phyloP scores from a whole-genome alignment of 2,888 invertebrate genomes.

The Caenorhabditis auriculariae region DNA sequence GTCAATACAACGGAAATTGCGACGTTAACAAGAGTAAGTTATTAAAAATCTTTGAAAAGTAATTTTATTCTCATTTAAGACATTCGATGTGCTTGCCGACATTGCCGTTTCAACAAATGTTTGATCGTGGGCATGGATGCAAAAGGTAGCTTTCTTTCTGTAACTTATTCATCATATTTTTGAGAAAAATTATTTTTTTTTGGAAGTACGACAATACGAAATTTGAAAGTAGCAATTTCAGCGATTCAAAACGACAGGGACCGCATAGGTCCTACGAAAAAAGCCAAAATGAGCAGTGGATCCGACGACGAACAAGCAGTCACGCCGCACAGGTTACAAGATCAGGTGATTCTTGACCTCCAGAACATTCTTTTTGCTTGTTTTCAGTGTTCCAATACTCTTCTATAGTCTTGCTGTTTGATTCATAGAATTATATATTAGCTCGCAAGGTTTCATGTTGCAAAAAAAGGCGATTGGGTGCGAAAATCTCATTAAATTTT shows the following conservation, averaged over 20 bases:
- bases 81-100: slow-evolving; percentile 60
- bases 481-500: too few relatives aligned
- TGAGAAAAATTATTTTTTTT: too few relatives aligned
- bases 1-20: slow-evolving; percentile 62
- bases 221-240: slow-evolving; percentile 40
- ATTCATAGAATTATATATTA: too few relatives aligned
- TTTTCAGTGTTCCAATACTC: too few relatives aligned
- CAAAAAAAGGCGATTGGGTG: background rate
- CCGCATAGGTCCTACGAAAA: slow-evolving; percentile 62
- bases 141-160: slow-evolving; percentile 43
- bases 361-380: too few relatives aligned
- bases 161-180: too few relatives aligned
- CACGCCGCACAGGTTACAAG: slow-evolving; percentile 38
- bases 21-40: slow-evolving; percentile 62
- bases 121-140: slow-evolving; percentile 62
- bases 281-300: slow-evolving; percentile 46
- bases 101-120: slow-evolving; percentile 62
- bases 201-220: too few relatives aligned
- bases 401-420: too few relatives aligned
- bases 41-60: background rate
- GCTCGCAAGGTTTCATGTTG: background rate
- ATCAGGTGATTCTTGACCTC: slow-evolving; percentile 33
- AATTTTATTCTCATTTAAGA: slow-evolving; percentile 33
- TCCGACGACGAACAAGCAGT: slow-evolving; percentile 45
- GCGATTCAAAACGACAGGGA: slow-evolving; percentile 63